These are phyloP conservation scores for Saccostrea echinata DNA, from an alignment of 1,140 invertebrate species.

Conservation along the genomic window DNA sequence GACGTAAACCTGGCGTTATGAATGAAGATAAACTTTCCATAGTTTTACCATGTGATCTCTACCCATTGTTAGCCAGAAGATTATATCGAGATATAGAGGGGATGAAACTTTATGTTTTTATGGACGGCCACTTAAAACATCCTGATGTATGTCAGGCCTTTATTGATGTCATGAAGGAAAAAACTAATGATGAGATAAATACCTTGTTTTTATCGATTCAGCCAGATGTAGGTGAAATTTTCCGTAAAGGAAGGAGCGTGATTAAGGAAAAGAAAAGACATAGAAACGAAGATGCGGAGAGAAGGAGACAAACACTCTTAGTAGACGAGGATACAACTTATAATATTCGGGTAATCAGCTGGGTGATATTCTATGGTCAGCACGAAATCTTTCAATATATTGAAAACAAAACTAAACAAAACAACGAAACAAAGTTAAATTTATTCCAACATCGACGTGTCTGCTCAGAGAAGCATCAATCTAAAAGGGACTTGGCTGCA, in stretches of 20 bases:
- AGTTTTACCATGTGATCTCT: neutral
- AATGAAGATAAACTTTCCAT: neutral
- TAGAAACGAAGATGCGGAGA: neutral
- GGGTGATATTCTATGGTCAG: neutral
- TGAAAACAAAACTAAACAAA: neutral
- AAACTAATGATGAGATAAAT: neutral
- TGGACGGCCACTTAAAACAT: neutral
- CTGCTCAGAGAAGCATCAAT: neutral
- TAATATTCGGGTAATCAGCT: neutral
- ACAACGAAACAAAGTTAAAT: neutral
- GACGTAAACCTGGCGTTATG: neutral
- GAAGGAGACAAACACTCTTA: neutral
- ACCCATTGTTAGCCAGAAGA: neutral
- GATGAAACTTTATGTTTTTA: neutral
- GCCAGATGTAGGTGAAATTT: neutral
- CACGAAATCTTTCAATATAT: neutral
- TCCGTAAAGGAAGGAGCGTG: neutral
- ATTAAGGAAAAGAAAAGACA: neutral
- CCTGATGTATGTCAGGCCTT: neutral
- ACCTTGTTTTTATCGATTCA: neutral
- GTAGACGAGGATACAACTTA: neutral
- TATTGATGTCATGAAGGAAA: neutral
- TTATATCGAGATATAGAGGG: neutral
- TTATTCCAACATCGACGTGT: neutral
- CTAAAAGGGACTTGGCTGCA: neutral